Evolutionary conservation across 1,140 invertebrate genomes (phyloP).

Genomic region (Laupala kohalensis): DNA sequence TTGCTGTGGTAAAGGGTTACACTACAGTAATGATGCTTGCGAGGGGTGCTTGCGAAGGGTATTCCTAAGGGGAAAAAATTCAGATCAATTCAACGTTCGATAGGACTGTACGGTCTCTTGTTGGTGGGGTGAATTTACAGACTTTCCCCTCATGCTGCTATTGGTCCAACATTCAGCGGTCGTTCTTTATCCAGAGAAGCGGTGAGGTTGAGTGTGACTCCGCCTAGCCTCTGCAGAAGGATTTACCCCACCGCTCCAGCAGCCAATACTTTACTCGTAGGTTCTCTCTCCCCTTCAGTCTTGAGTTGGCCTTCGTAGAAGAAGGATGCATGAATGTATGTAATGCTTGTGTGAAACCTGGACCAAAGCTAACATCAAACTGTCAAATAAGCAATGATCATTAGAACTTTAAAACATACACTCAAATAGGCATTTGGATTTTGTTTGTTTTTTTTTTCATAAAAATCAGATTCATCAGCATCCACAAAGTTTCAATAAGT

Average conservation of each 20-base stretch:
- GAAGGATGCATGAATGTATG: neutral
- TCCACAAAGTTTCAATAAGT: no score
- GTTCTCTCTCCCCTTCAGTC: neutral
- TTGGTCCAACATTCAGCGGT: neutral
- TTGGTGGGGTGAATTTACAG: neutral
- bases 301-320: neutral
- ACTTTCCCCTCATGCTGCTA: neutral
- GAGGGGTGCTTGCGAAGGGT: neutral
- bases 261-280: neutral
- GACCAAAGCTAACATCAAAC: no score
- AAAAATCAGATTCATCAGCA: no score
- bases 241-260: neutral
- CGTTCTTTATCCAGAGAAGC: neutral
- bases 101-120: neutral
- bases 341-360: no score
- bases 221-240: neutral
- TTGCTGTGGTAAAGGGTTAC: neutral
- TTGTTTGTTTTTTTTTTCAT: no score
- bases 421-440: no score
- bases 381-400: no score
- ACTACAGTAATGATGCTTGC: neutral
- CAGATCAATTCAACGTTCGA: neutral
- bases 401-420: no score
- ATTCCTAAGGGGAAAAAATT: no score
- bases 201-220: neutral